Conservation (phyloP, 2,888 invertebrate species). For the Rhamnusium bicolor region DNA sequence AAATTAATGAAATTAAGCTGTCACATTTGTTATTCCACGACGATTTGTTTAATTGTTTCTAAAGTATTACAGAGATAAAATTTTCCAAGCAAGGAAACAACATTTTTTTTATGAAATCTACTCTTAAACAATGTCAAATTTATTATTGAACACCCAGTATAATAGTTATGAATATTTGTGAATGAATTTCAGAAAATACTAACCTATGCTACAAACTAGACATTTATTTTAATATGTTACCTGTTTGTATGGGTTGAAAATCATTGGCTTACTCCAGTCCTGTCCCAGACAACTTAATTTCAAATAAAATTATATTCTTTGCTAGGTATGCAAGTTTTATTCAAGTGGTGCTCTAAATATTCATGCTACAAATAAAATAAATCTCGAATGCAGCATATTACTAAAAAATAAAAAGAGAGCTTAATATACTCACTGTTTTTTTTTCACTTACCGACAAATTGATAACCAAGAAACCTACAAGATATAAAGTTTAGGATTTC, state of each 20-base stretch:
- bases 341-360: constrained; percentile 51
- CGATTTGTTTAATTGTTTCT: too few species aligned
- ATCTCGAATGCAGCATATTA: constrained; percentile 32
- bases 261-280: constrained; percentile 17
- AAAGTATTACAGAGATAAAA: too few species aligned
- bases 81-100: too few species aligned
- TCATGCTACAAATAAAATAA: constrained; percentile 48
- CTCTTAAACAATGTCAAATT: too few species aligned
- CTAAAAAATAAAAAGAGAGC: constrained; percentile 26
- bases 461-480: background rate
- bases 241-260: background rate
- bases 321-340: constrained; percentile 50
- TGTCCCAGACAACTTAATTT: constrained; percentile 34
- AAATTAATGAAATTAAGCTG: too few species aligned
- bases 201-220: too few species aligned
- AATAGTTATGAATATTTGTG: too few species aligned
- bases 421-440: constrained; percentile 8
- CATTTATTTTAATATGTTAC: background rate
- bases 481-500: background rate
- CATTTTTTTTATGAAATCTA: too few species aligned
- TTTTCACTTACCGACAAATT: constrained; percentile 1
- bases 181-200: too few species aligned
- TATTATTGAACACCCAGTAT: too few species aligned
- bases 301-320: constrained; percentile 50
- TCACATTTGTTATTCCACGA: too few species aligned